Evolutionary conservation across 2,797 vertebrate genomes (phyloP), one percentile per base, ranked within the genome.

Genomic region (Lates japonicus): DNA sequence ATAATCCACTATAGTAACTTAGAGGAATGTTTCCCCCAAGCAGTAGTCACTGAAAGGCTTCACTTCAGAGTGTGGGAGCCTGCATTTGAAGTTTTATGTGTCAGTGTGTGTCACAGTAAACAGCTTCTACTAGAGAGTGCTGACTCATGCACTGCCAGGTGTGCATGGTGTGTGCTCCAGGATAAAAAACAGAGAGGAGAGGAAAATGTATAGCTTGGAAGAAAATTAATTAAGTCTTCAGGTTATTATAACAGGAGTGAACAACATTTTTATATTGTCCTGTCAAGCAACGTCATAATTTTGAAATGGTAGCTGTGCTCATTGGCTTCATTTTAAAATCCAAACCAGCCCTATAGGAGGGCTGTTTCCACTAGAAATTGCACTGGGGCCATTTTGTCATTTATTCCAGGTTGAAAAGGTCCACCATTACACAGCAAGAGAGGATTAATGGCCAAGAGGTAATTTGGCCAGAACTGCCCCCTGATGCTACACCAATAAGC

Each of bases 391-490:
- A 80, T 74, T 80, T 73, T 48, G 80, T 90, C 86, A 91, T 94
- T 90, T 90, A 88, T 83, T 88, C 77, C 61, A 69, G 81, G 90
- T 87, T 89, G 85, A 92, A 85, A 92, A 93, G 91, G 88, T 92
- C 82, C 68, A 63, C 85, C 78, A 90, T 93, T 91, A 92, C 89
- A 88, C 74, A 73, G 74, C 46, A 71, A 69, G 83, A 71, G 80
- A 78, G 80, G 54, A 66, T 68, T 66, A 76, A 88, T 91, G 85
- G 61, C 80, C 73, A 78, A 74, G 73, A 76, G 86, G 87, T 90
- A 91, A 95, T 93, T 89, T 92, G 86, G 82, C 85, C 85, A 81
- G 88, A 92, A 91, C 86, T 87, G 82, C 86, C 88, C 83, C 78
- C 83, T 85, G 88, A 93, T 91, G 86, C 72, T 84, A 55, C 68